A percentile compares a stretch with the other conserved stretches of the same genome.
These are phyloP conservation scores for Pachypanchax playfairii DNA, from an alignment of 2,113 vertebrate species.

Conservation along the genomic window DNA sequence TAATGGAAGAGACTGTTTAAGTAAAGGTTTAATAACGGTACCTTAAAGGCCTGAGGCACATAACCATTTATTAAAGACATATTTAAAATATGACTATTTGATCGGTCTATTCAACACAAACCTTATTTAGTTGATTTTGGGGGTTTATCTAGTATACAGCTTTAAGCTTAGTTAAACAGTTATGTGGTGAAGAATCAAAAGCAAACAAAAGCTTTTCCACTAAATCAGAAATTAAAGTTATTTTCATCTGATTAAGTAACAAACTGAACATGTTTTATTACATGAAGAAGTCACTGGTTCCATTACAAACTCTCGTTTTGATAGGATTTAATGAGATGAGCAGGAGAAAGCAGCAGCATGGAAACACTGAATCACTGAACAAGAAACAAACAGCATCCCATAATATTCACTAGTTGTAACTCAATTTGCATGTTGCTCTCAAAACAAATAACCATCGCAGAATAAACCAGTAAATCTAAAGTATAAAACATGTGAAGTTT, in stretches of 20 bases:
- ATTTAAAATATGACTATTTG: too few species aligned
- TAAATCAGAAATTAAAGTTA: conserved; percentile 34
- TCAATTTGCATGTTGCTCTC: conserved; percentile 70
- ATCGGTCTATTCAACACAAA: too few species aligned
- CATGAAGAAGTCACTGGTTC: conserved; percentile 53
- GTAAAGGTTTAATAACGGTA: too few species aligned
- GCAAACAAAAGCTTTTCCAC: conserved; percentile 45
- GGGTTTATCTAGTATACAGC: too few species aligned
- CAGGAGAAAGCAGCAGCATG: conserved; percentile 48
- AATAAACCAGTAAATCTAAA: conserved; percentile 42
- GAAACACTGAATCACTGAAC: conserved; percentile 65
- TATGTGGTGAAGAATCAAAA: not conserved
- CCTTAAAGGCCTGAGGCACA: too few species aligned
- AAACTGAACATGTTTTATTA: conserved; percentile 65
- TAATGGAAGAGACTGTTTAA: too few species aligned
- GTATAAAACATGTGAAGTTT: conserved; percentile 47
- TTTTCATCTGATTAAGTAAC: conserved; percentile 57
- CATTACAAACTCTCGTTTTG: conserved; percentile 29
- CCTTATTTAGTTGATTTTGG: too few species aligned
- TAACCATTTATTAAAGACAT: too few species aligned
- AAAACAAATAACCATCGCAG: conserved; percentile 59
- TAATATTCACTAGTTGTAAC: conserved; percentile 66
- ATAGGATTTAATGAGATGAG: conserved; percentile 22
- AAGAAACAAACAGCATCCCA: conserved; percentile 50
- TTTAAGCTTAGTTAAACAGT: too few species aligned